phyloP scores from a whole-genome alignment of 2,113 vertebrate species.

The Orientallactaga bullata region DNA sequence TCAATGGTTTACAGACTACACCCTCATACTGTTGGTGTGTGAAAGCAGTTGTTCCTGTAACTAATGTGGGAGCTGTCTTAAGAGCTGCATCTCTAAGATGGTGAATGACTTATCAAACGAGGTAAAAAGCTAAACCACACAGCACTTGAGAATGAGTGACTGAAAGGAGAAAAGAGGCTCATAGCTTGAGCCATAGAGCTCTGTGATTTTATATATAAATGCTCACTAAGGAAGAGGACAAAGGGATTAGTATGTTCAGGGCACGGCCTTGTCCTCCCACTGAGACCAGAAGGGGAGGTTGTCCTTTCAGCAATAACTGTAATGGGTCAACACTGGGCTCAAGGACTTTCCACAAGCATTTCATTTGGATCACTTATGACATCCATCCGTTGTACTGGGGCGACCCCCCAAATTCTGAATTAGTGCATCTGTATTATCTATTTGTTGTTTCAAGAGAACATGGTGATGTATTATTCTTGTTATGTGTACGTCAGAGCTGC shows the following conservation, averaged over 20 bases:
- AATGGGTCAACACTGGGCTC: neutral
- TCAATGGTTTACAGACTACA: no score
- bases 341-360: neutral
- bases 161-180: neutral
- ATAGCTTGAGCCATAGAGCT: neutral
- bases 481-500: neutral
- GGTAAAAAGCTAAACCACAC: neutral
- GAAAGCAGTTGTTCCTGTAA: no score
- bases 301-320: neutral
- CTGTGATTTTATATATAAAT: accelerated
- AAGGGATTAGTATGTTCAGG: neutral
- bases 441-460: no score
- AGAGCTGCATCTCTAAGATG: neutral
- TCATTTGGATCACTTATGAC: no score
- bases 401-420: no score
- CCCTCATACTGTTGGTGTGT: neutral
- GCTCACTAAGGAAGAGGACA: neutral
- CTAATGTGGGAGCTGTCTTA: neutral
- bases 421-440: no score
- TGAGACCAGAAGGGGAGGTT: neutral
- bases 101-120: neutral
- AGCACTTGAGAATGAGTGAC: no score
- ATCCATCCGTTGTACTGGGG: no score
- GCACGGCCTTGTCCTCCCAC: neutral
- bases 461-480: no score